Evolutionary conservation across 2,888 invertebrate genomes (phyloP), one percentile per base, ranked within the genome.

Genomic region (Ferrisia virgata): DNA sequence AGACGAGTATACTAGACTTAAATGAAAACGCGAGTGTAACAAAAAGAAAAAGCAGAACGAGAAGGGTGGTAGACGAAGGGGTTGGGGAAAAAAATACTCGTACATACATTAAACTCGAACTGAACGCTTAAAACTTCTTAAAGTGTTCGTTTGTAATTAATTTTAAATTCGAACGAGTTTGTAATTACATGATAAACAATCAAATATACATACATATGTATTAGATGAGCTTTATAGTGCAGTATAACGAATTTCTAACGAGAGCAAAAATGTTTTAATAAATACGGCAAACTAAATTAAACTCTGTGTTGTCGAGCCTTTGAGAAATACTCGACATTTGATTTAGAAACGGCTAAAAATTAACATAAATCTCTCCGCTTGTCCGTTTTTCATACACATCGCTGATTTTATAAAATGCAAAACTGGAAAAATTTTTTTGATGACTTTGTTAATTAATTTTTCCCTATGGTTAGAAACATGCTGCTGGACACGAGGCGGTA

Each of bases 111-210:
- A 22, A 53, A 22, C 64, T 64, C 28, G 28, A 64, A 64, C 64
- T 15, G 28, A 64, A 64, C 64, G 64, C 64, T 64, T 64, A 64
- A 64, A 64, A 64, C 64, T 64, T 64, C 64, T 64, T 64, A 28
- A 64, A 64, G 64, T 64, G 64, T 64, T 64, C 5, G 58, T 58
- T n/a, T 64, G 15, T 64, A 64, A 64, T 64, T 64, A 64, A 64
- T 64, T 64, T 64, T 64, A 64, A 64, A 64, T 64, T 64, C 64
- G 64, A 64, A 64, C 64, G 64, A 64, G 64, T 64, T 64, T 28
- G 64, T 64, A 64, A 64, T 64, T 64, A 64, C 64, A 64, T 64
- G 64, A 28, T 64, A 64, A 28, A 64, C 64, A 64, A 64, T 64
- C 64, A 28, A 64, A 64, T 64, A 28, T 64, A 64, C 64, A 64